Evolutionary conservation across 2,797 vertebrate genomes (phyloP), one percentile per base, ranked within the genome.

Genomic region (Ctenopoma kingsleyae): DNA sequence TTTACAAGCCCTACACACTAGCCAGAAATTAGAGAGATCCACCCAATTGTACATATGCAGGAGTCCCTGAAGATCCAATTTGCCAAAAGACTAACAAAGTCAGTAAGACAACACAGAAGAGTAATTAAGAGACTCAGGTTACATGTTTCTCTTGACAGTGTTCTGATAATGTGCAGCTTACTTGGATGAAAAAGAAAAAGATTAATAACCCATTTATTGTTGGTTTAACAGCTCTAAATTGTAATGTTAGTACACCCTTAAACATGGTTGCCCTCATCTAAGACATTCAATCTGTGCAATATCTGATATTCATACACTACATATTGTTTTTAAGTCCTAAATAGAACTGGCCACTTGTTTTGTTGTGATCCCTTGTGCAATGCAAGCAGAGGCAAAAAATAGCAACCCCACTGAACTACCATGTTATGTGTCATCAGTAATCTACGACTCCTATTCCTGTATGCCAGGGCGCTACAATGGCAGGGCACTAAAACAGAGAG

Each of bases 311-410:
- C 19, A 13, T 52, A 67, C 55, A 71, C 69, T 83, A 15, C 54
- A 67, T 54, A 71, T 71, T 83, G 53, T 73, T 81, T 82, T 77
- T 49, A 56, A 71, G 54, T 61, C 67, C 36, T 30, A 59, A 84
- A 81, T 75, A 78, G 67, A 86, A 76, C 43, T 36, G 20, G 47
- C 43, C 50, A 27, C 56, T 64, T 74, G 49, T 79, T 89, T 86
- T 87, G 79, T 82, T 85, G 9, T 54, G 71, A 71, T 64, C 58
- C 25, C 44, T 77, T 76, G 57, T 23, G 10, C 60, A 84, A 80
- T 57, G 41, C 40, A 74, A 74, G 51, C 7, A 54, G 47, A 78
- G 22, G 43, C 52, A 80, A 71, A 75, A 85, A 68, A 88, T 64
- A 77, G 67, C 52, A 63, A 50, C 67, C 38, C 40, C 69, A 52